Conservation (phyloP, 2,113 vertebrate genomes). For the Cygnus atratus region DNA sequence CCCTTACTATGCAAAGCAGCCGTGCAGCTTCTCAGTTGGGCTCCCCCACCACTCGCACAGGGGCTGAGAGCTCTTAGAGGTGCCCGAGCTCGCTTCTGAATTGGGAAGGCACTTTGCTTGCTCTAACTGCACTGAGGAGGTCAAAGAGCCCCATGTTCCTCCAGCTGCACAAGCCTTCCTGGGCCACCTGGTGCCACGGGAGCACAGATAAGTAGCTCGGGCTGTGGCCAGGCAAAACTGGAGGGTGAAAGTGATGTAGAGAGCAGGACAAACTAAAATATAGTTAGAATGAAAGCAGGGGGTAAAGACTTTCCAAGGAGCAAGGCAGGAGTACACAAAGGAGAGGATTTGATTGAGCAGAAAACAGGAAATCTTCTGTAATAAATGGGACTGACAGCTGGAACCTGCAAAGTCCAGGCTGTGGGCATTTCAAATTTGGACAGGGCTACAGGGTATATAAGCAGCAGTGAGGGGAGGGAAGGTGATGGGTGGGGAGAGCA, state of each 20-base stretch:
- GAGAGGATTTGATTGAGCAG: neutral
- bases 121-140: rapidly evolving
- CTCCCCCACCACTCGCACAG: rapidly evolving
- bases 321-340: neutral
- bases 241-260: neutral
- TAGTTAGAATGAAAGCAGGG: neutral
- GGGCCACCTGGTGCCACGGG: neutral
- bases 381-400: neutral
- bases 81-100: neutral
- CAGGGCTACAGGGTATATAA: neutral
- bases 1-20: neutral
- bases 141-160: rapidly evolving
- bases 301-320: neutral
- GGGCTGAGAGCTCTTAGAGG: neutral
- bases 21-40: neutral
- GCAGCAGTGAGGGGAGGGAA: neutral
- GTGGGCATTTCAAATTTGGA: neutral
- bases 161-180: rapidly evolving
- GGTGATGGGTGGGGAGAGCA: neutral
- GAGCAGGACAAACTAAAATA: neutral
- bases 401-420: neutral
- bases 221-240: rapidly evolving
- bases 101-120: neutral
- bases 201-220: neutral
- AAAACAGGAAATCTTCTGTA: neutral